Evolutionary conservation across 2,113 vertebrate species (phyloP), one percentile per base, ranked within the genome.

Genomic region (Cinclus cinclus): DNA sequence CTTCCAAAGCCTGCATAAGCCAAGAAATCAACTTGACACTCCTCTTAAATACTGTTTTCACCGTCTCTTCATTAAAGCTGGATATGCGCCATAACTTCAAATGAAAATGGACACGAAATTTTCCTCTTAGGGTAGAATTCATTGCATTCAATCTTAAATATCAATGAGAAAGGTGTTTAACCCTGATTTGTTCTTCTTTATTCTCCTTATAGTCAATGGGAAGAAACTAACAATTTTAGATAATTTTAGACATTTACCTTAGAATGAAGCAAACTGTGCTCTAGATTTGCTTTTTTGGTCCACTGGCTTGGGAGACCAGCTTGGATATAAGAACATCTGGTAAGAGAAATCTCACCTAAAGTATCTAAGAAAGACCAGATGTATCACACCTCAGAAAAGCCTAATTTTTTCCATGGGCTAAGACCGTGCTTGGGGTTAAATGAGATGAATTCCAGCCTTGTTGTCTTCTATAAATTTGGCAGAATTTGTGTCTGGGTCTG

Each of bases 401-500:
- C n/a, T 80, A 44, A 90, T 95, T 90, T 39, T 78, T 97, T 94
- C 83, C 83, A 65, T 71, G 47, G 68, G 44, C 71, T 63, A 64
- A n/a, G 7, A 78, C 17, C 16, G 71, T 35, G 10, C 55, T 92
- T 78, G 59, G 86, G 89, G 89, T 93, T 94, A 94, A 96, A 93
- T 62, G 24, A 90, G 86, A 94, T 47, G 39, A 95, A 93, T 95
- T 92, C 73, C 64, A 95, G 73, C 35, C 69, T 90, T 95, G 52
- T 84, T 94, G 80, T 78, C 60, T 81, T 84, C 83, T 93, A 52
- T 74, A 47, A 52, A 87, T 93, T 96, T 94, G 68, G 73, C 89
- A 89, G 89, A 95, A 89, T 44, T 28, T 64, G 5, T 64, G 77
- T 89, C 92, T 93, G 56, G 5, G 39, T 89, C 92, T 93, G 83